Evolutionary conservation across 2,888 invertebrate genomes (phyloP), one percentile per base, ranked within the genome.

Genomic region (Trissolcus japonicus): DNA sequence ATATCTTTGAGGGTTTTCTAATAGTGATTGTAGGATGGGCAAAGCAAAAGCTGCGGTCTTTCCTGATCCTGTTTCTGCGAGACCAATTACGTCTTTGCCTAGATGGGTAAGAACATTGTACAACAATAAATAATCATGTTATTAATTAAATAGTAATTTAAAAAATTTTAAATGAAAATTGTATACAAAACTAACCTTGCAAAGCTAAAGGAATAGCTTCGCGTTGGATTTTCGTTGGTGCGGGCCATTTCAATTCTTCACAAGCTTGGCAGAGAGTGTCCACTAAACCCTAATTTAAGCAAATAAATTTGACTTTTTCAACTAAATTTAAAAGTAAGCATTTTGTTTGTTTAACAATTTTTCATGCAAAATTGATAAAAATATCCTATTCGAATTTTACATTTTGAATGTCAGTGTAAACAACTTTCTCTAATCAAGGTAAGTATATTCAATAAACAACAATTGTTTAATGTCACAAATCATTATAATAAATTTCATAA

Each of bases 1-100:
- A 86, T 98, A 94, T 87, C 98, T 91, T 87, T 98, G 98, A 0
- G 98, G 98, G 85, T 94, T 94, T 81, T 97, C 95, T 50, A 99
- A 90, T 14, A 99, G 90, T 0, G 95, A 92, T 86, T 99, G 99
- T 35, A 99, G 89, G 79, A 99, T 98, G 0, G 99, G 99, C 75
- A 99, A 88, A 0, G 98, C 98, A 90, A 99, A 99, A 0, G 99
- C 98, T 4, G 96, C 99, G 0, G 99, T 99, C 91, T 99, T 99
- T 1, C 98, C 98, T 0, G 97, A 98, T 0, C 98, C 98, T 0
- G 96, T 95, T 89, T 95, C 94, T n/a, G 94, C 96, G 86, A 92
- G 89, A 80, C 92, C 94, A 81, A 95, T 94, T 0, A 95, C 90
- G 88, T 96, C 95, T 71, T 94, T 95, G 82, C 98, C 98, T 83